These are phyloP conservation scores for Larimichthys polyactis DNA, from an alignment of 2,113 vertebrate species.

Conservation along the genomic window DNA sequence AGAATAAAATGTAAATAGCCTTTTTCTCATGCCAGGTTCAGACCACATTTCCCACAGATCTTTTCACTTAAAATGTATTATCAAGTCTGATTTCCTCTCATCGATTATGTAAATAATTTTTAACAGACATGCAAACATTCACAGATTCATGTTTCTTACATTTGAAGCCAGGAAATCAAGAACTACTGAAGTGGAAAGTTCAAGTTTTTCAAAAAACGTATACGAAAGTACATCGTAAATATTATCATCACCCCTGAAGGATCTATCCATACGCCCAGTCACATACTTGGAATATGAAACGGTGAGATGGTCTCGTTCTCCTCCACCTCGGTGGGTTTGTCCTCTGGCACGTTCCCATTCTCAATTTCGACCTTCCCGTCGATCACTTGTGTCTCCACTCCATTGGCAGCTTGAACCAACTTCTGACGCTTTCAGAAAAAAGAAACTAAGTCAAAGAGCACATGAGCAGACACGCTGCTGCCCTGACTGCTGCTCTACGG, in stretches of 20 bases:
- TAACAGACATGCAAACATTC: background rate
- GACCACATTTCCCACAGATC: background rate
- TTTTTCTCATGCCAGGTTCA: background rate
- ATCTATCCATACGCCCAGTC: background rate
- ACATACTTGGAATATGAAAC: conserved; percentile 83
- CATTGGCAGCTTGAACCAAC: conserved; percentile 91
- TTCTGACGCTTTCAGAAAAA: conserved; percentile 91
- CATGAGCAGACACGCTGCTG: conserved; percentile 1
- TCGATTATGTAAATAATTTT: background rate
- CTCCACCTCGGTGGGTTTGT: conserved; percentile 84
- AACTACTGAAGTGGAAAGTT: conserved; percentile 13
- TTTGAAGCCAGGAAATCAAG: conserved; percentile 9
- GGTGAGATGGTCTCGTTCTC: conserved; percentile 88
- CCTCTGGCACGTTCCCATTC: conserved; percentile 92
- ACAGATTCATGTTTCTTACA: background rate
- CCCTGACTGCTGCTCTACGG: background rate
- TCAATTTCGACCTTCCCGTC: conserved; percentile 92
- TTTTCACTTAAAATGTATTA: background rate
- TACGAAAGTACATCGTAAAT: background rate
- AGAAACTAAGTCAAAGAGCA: conserved; percentile 70
- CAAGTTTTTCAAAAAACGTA: background rate
- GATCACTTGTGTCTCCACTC: conserved; percentile 87
- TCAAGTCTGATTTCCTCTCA: background rate
- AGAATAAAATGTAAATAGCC: background rate
- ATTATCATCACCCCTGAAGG: background rate